These are phyloP conservation scores for Drosophila mayri DNA, from an alignment of 1,140 invertebrate species.

Conservation along the genomic window DNA sequence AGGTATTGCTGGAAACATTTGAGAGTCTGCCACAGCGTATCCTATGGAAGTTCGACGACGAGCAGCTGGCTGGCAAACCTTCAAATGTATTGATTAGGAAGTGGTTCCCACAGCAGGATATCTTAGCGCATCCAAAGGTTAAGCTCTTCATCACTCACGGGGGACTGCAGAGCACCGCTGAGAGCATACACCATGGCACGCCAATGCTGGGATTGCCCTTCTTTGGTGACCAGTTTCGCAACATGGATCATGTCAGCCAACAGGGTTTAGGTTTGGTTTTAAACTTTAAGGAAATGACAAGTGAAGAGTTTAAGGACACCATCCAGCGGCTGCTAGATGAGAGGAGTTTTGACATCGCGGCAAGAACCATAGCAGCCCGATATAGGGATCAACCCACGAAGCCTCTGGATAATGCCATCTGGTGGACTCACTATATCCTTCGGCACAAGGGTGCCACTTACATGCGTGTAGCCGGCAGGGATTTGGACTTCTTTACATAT, in stretches of 20 bases:
- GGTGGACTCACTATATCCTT: conserved; percentile 88
- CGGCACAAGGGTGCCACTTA: conserved; percentile 79
- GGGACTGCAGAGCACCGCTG: conserved; percentile 85
- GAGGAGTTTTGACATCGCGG: conserved; percentile 21
- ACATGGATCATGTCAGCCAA: conserved; percentile 35
- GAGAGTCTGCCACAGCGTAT: conserved; percentile 77
- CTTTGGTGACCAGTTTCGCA: conserved; percentile 60
- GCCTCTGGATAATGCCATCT: conserved; percentile 86
- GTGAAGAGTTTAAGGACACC: not conserved
- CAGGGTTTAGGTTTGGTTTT: conserved; percentile 86
- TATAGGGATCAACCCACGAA: conserved; percentile 86
- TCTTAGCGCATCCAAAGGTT: conserved; percentile 84
- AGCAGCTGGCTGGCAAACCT: conserved; percentile 65
- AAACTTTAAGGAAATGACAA: conserved; percentile 14
- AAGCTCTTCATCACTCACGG: conserved; percentile 87
- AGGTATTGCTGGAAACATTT: conserved; percentile 40
- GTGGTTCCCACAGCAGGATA: conserved; percentile 86
- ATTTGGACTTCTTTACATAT: conserved; percentile 55
- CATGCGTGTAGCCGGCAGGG: conserved; percentile 80
- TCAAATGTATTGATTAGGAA: conserved; percentile 88
- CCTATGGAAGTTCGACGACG: conserved; percentile 86
- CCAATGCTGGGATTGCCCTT: conserved; percentile 62
- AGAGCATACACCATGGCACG: conserved; percentile 80
- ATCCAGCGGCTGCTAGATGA: conserved; percentile 40
- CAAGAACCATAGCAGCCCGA: conserved; percentile 81